Evolutionary conservation across 2,888 invertebrate species (phyloP), one percentile per base, ranked within the genome.

Genomic region (Gonocerus acuteangulatus): DNA sequence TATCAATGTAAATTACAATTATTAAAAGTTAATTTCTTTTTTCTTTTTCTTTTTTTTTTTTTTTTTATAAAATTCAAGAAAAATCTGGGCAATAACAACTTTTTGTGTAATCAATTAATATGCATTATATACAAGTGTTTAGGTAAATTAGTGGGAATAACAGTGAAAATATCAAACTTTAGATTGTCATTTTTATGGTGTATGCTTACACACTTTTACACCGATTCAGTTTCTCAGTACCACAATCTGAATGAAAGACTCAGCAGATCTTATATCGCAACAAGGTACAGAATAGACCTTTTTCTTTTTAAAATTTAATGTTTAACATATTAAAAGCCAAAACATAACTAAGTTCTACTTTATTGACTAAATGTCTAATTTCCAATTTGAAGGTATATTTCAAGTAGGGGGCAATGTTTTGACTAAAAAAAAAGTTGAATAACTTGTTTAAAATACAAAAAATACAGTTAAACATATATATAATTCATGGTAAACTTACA

Each of bases 141-240:
- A 42, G 52, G 39, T 39, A 42, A 52, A 45, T 47, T 16, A 44
- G 44, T 57, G 57, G 47, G 47, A 39, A 47, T 15, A 57, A 45
- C 45, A 45, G 45, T 59, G 59, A 45, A 23, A 48, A 48, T 2
- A 34, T 39, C 32, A 27, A 48, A 18, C 34, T 52, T 59, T 48
- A 59, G 59, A 59, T 59, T 59, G 59, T 59, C 59, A 59, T 48
- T 48, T 39, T 48, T 34, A 36, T 48, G 48, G 22, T 22, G 59
- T 59, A 32, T 57, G n/a, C 18, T 57, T 32, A 34, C 27, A 57
- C 44, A 45, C 36, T 45, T 56, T 34, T 45, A 45, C 57, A 57
- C 57, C 57, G 47, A 57, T 23, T 47, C 56, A 45, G 18, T 19
- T 45, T 27, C 32, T 42, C 57, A 44, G 34, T 57, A 57, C 57